These are phyloP conservation scores for Climacteris rufus DNA, from an alignment of 2,113 vertebrate genomes.

Conservation along the genomic window DNA sequence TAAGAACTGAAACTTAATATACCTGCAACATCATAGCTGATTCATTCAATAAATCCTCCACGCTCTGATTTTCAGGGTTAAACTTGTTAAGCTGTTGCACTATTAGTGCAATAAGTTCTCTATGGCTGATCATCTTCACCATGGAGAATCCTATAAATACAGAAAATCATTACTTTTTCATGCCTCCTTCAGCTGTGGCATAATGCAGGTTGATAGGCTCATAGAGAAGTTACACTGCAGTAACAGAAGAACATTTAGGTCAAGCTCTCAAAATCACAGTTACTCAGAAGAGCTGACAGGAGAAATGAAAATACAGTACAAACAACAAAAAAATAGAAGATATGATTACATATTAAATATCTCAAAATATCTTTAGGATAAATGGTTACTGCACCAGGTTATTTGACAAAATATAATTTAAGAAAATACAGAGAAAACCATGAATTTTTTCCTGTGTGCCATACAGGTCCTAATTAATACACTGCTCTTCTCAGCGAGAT, in stretches of 20 bases:
- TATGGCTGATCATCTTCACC: conserved; percentile 76
- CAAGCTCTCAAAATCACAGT: conserved; percentile 10
- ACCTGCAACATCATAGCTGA: conserved; percentile 76
- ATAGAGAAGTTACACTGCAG: background rate
- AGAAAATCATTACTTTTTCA: conserved; percentile 19
- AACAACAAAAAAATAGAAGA: background rate
- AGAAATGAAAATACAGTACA: background rate
- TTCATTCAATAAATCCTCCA: conserved; percentile 79
- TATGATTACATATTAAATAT: background rate
- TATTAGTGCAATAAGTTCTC: conserved; percentile 73
- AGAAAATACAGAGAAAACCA: background rate
- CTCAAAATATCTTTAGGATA: background rate
- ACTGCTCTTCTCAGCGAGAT: background rate
- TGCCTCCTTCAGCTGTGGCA: background rate
- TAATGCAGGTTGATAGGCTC: conserved; percentile 4
- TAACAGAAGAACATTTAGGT: conserved; percentile 28
- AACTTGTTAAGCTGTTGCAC: conserved; percentile 77
- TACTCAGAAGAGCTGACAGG: background rate
- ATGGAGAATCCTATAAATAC: conserved; percentile 35
- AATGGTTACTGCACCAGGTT: background rate
- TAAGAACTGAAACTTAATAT: background rate
- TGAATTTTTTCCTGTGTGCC: background rate
- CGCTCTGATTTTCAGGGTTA: conserved; percentile 65
- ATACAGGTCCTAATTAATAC: background rate
- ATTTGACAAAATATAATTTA: background rate